Conservation (phyloP, 2,113 vertebrate species). For the Antennarius striatus region DNA sequence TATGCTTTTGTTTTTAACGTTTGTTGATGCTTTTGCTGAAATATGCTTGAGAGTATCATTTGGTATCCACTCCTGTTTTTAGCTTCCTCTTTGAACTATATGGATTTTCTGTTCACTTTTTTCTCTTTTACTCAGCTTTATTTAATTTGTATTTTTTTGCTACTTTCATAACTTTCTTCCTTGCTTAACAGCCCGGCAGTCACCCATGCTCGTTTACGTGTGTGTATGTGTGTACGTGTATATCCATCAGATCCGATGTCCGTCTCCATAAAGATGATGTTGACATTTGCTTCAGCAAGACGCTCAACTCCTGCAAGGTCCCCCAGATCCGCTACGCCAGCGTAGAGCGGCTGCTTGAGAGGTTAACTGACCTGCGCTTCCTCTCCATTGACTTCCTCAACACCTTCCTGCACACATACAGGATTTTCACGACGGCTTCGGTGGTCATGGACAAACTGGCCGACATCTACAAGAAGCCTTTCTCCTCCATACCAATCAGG, state of each 20-base stretch:
- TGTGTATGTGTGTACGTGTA: constrained; percentile 63
- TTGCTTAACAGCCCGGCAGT: constrained; percentile 56
- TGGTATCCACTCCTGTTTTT: constrained; percentile 34
- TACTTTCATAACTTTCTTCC: constrained; percentile 39
- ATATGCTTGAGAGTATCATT: neutral
- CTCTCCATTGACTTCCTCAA: constrained; percentile 99
- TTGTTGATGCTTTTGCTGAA: constrained; percentile 20
- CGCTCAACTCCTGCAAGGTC: constrained; percentile 99
- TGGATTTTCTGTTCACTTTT: constrained; percentile 30
- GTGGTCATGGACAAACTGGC: constrained; percentile 95
- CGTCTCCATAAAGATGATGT: constrained; percentile 96
- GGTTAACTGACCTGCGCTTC: constrained; percentile 95
- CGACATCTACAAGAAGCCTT: constrained; percentile 95
- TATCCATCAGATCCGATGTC: constrained; percentile 87
- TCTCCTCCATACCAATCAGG: constrained; percentile 96
- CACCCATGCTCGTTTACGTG: constrained; percentile 70
- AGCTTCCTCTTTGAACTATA: constrained; percentile 28
- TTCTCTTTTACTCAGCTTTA: constrained; percentile 33
- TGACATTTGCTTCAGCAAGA: constrained; percentile 99
- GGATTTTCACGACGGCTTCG: constrained; percentile 91
- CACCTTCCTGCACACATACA: constrained; percentile 98
- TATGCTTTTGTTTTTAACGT: constrained; percentile 46
- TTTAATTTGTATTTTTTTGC: constrained; percentile 16
- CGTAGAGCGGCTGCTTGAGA: constrained; percentile 93
- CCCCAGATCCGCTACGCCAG: constrained; percentile 98